Percentiles rank a stretch among this genome's conserved stretches.
These are phyloP conservation scores for Gymnocheta viridis DNA, from an alignment of 2,888 invertebrate species.

Conservation along the genomic window DNA sequence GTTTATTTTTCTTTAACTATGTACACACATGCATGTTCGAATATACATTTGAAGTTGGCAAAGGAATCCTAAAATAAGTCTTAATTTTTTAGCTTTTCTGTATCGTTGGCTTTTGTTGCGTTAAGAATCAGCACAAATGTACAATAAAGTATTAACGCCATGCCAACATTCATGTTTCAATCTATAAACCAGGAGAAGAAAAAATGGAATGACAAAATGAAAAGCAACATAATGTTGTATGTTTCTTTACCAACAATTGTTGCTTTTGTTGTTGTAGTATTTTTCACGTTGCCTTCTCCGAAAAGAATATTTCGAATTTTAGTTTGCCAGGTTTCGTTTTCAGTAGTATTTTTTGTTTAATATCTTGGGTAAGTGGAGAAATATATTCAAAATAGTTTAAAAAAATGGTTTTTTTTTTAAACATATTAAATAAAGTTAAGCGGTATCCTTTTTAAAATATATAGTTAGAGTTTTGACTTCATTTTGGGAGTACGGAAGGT, in stretches of 20 bases:
- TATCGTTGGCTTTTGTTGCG: slow-evolving; percentile 55
- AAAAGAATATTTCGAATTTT: slow-evolving; percentile 63
- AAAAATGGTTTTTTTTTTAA: no score
- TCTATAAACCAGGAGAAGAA: slow-evolving; percentile 9
- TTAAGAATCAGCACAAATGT: slow-evolving; percentile 54
- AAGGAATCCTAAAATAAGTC: slow-evolving; percentile 68
- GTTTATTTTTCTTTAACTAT: slow-evolving; percentile 9
- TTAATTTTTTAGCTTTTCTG: slow-evolving; percentile 69
- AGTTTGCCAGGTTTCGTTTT: slow-evolving; percentile 68
- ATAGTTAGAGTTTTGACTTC: no score
- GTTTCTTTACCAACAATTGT: slow-evolving; percentile 48
- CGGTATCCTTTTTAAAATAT: no score
- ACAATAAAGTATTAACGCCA: slow-evolving; percentile 63
- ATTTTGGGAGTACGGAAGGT: no score
- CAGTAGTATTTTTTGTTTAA: slow-evolving; percentile 20
- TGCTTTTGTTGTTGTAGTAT: slow-evolving; percentile 12
- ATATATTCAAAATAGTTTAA: background rate
- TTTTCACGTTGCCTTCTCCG: slow-evolving; percentile 39
- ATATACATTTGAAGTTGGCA: slow-evolving; percentile 47
- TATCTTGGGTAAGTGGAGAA: background rate
- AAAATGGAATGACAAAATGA: slow-evolving; percentile 19
- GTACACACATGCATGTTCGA: slow-evolving; percentile 34
- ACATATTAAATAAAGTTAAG: no score
- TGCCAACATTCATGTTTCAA: slow-evolving; percentile 65
- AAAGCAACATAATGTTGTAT: slow-evolving; percentile 66